Evolutionary conservation across 2,797 vertebrate genomes (phyloP), one percentile per base, ranked within the genome.

Genomic region (Spinus olivaceus): DNA sequence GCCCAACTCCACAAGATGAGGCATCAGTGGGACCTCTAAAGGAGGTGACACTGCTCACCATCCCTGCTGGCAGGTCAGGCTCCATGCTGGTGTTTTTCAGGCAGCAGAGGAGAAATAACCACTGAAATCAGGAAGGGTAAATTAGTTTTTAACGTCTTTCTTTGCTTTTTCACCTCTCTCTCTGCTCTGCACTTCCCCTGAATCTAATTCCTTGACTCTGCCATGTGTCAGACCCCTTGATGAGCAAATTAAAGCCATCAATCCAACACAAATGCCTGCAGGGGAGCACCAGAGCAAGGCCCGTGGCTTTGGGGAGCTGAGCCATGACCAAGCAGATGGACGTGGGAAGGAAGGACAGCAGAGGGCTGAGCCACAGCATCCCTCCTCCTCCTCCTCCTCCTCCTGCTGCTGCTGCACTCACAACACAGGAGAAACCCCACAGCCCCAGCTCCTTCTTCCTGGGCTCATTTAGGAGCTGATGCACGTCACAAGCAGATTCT

Each of bases 301-400:
- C 59, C 1, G 35, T 15, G 70, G 70, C 35, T 79, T 6, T 16
- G 59, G 56, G 17, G 20, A 25, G 46, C 24, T 6, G 54, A 72
- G 63, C 12, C 61, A 6, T 0, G 8, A 1, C 30, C 3, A 20
- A 49, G n/a, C 16, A 12, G 37, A n/a, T 2, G 3, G 80, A 22
- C 0, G 2, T 27, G 69, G 79, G 66, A 7, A 81, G 47, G 11
- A 4, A 5, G 65, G 63, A 33, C 23, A 53, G n/a, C 23, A 20
- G n/a, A 41, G 41, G 49, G 41, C 51, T 51, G 72, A 57, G 69
- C 39, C 77, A n/a, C 32, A 64, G 37, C 10, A 57, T 21, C 59
- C 46, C 28, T 30, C 37, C 47, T 53, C n/a, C 51, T 23, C 53
- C 63, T 80, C 41, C 41, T 39, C 51, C 37, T 37, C 37, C 80